These are phyloP conservation scores for Luperina nickerlii DNA, from an alignment of 2,888 invertebrate species.

Conservation along the genomic window DNA sequence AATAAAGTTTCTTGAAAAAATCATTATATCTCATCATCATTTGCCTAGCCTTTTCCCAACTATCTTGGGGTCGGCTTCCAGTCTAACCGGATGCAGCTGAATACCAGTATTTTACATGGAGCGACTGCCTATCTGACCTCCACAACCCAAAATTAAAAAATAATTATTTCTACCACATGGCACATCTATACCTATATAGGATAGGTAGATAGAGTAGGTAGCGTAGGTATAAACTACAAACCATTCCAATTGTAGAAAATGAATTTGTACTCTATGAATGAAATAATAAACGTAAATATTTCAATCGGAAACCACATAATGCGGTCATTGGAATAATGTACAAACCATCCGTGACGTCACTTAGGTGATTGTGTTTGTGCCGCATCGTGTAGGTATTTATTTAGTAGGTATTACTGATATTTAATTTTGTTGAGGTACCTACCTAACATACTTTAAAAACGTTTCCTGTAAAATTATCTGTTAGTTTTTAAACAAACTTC, in stretches of 20 bases:
- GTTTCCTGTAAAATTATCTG: background rate
- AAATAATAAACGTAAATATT: conserved; percentile 9
- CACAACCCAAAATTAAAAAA: no score
- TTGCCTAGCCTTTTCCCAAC: no score
- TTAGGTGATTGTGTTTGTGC: conserved; percentile 8
- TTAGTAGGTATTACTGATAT: background rate
- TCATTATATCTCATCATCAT: background rate
- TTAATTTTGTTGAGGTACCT: background rate
- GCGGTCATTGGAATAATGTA: conserved; percentile 24
- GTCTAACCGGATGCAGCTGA: no score
- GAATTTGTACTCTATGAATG: background rate
- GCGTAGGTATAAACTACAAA: background rate
- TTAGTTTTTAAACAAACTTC: background rate
- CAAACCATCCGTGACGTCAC: conserved; percentile 25
- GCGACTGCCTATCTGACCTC: no score
- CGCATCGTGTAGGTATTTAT: conserved; percentile 6
- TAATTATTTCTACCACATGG: no score
- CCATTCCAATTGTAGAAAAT: background rate
- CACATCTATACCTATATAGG: background rate
- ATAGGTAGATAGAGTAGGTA: background rate
- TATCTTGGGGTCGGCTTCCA: no score
- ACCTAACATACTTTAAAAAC: background rate
- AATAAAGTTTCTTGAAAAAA: background rate
- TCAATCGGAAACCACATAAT: conserved; percentile 31
- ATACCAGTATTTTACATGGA: no score